Evolutionary conservation across 92 coral and sea anemone species (phyloP), one percentile per base, ranked within the genome.

Genomic region (Scolanthus callimorphus): DNA sequence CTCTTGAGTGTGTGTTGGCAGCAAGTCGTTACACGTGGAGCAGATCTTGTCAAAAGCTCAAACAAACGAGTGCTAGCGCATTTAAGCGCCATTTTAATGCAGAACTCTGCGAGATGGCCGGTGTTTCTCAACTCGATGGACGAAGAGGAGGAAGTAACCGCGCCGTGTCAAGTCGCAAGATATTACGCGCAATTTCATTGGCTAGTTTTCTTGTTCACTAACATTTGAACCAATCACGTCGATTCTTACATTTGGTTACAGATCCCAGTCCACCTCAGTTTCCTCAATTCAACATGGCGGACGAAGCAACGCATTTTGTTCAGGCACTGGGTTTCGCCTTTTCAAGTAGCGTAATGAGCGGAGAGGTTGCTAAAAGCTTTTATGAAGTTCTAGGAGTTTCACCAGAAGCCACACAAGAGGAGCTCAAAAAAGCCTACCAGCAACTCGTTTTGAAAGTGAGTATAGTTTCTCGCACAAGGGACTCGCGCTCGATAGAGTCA

Each of bases 311-410:
- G 31, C 52, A 3, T 25, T 34, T 27, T 27, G 49, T 43, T 34
- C n/a, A n/a, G n/a, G n/a, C n/a, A n/a, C n/a, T n/a, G n/a, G n/a
- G n/a, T n/a, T n/a, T n/a, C n/a, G n/a, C n/a, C n/a, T n/a, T n/a
- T n/a, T n/a, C n/a, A n/a, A n/a, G n/a, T n/a, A n/a, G n/a, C n/a
- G n/a, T n/a, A 19, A 23, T 41, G 61, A 65, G 57, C 44, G 21
- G 30, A 49, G 34, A 50, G 20, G 57, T 44, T 41, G n/a, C 31
- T 23, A 37, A 39, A 19, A 81, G 63, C 47, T 72, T 74, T 13
- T 92, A 92, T 66, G 70, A 73, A 41, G 80, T 80, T 17, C 82
- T 92, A 47, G 98, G 96, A 23, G 87, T 92, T 27, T 56, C 76
- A 22, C 41, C 73, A 29, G 59, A 57, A 46, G 84, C 96, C 22